Percentiles rank a stretch among this genome's conserved stretches.
phyloP scores from a whole-genome alignment of 2,888 invertebrate species.

The Pocota personata region DNA sequence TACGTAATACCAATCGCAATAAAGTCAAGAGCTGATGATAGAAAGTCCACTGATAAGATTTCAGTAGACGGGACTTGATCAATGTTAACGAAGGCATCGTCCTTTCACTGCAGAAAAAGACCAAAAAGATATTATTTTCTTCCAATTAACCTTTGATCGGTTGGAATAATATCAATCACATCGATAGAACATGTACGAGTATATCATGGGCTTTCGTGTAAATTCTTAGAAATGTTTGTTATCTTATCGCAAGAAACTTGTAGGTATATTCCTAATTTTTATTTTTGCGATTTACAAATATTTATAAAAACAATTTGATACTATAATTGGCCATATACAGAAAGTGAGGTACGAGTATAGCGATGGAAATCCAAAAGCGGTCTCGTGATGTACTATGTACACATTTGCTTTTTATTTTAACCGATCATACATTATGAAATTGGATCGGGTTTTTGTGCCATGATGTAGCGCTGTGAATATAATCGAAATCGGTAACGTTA shows the following conservation, averaged over 20 bases:
- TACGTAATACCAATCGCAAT: background rate
- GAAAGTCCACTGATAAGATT: background rate
- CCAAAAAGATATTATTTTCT: background rate
- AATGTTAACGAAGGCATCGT: background rate
- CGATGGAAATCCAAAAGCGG: background rate
- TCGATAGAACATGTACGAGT: background rate
- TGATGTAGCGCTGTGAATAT: background rate
- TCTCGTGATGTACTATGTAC: conserved; percentile 2
- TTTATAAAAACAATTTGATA: background rate
- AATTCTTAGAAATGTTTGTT: background rate
- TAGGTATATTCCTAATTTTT: background rate
- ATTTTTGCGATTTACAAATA: background rate
- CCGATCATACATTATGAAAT: background rate
- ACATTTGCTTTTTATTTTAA: background rate
- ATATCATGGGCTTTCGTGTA: background rate
- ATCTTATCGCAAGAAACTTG: background rate
- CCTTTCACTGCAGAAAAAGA: background rate
- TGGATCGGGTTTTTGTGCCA: background rate
- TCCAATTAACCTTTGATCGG: background rate
- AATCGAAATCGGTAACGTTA: background rate
- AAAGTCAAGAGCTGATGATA: background rate
- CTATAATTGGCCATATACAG: background rate
- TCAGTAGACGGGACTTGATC: background rate
- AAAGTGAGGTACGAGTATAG: background rate
- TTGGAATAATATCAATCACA: background rate